phyloP scores from a whole-genome alignment of 2,113 vertebrate species.

The Pterophyllum scalare region DNA sequence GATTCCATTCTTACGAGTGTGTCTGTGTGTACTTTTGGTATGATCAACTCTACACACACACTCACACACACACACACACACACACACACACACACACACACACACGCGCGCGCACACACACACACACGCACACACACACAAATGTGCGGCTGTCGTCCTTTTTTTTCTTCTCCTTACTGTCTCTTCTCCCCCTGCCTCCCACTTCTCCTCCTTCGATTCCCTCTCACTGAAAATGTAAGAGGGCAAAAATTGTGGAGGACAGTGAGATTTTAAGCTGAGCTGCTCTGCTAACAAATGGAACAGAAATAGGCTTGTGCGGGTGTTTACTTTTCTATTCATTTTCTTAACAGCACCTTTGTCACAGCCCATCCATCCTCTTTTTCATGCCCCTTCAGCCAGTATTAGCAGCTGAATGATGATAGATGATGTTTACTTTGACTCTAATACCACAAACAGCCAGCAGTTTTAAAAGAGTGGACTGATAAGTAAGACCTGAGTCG shows the following conservation, averaged over 20 bases:
- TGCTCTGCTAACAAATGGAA: conserved; percentile 29
- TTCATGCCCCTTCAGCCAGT: conserved; percentile 42
- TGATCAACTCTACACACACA: conserved; percentile 9
- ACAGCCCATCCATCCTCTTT: conserved; percentile 49
- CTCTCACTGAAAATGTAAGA: conserved; percentile 27
- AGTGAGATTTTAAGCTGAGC: conserved; percentile 39
- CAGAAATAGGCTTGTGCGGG: conserved; percentile 40
- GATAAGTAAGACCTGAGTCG: conserved; percentile 10
- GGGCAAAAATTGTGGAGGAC: conserved; percentile 36
- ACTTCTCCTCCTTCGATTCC: conserved; percentile 16
- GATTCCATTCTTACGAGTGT: no score
- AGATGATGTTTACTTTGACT: conserved; percentile 55
- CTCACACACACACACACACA: conserved; percentile 16
- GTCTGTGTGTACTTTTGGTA: conserved; percentile 6
- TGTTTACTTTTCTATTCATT: conserved; percentile 54
- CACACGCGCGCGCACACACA: not conserved
- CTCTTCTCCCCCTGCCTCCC: conserved; percentile 36
- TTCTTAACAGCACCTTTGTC: conserved; percentile 56
- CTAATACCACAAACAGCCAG: conserved; percentile 37
- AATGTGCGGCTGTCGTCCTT: conserved; percentile 52
- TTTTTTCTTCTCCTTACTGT: conserved; percentile 11
- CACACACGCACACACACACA: conserved; percentile 13
- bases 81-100: conserved; percentile 17
- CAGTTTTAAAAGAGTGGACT: conserved; percentile 28
- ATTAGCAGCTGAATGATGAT: conserved; percentile 63